phyloP scores from a whole-genome alignment of 2,888 invertebrate species.

The Xylophagus ater region DNA sequence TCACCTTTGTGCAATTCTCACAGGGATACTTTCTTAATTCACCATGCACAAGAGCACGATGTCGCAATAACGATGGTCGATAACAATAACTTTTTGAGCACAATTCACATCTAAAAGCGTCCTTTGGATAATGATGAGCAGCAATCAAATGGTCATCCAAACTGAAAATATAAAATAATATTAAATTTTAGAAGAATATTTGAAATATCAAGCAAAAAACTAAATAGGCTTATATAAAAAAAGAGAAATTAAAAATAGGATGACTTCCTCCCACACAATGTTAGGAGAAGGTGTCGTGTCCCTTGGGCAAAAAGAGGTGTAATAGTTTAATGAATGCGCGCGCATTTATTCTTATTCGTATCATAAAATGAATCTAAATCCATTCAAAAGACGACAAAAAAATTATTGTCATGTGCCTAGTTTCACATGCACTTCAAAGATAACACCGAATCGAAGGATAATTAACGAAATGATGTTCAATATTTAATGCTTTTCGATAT shows the following conservation, averaged over 20 bases:
- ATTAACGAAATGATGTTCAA: conserved; percentile 40
- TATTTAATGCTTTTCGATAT: conserved; percentile 38
- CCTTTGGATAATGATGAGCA: conserved; percentile 65
- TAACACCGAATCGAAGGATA: conserved; percentile 7
- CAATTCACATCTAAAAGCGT: conserved; percentile 71
- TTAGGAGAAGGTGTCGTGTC: too few relatives aligned
- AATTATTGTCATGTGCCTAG: conserved; percentile 9
- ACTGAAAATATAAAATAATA: conserved; percentile 46
- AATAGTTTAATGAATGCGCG: conserved; percentile 12
- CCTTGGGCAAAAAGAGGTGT: conserved; percentile 8
- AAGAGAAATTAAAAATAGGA: conserved; percentile 2
- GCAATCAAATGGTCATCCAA: conserved; percentile 72
- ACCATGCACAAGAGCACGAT: conserved; percentile 70
- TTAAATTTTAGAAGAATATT: conserved; percentile 13
- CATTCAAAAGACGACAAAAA: conserved; percentile 4
- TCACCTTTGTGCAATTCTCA: conserved; percentile 82
- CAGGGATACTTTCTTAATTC: conserved; percentile 80
- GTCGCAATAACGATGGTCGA: conserved; percentile 68
- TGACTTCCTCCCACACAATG: background rate
- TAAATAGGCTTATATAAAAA: conserved; percentile 12
- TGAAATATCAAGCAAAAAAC: conserved; percentile 22
- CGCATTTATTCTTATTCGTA: conserved; percentile 3
- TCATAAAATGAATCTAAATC: background rate
- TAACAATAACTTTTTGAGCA: conserved; percentile 76
- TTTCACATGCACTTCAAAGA: conserved; percentile 15